Evolutionary conservation across 2,888 invertebrate species (phyloP).

Genomic region (Tricholauxania praeusta): DNA sequence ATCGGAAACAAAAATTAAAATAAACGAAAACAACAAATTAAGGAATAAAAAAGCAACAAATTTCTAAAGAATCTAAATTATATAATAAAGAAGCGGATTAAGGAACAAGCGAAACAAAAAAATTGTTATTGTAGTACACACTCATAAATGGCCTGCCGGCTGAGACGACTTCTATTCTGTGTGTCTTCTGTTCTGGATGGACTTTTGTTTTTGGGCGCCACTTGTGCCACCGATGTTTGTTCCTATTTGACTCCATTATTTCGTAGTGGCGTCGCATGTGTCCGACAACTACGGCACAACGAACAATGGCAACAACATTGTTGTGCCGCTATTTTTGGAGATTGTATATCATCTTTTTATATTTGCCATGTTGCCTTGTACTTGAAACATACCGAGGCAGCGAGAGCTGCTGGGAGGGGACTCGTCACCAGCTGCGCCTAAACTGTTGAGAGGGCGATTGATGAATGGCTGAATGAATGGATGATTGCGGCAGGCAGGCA

Average conservation of each 20-base stretch:
- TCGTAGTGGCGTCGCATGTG: neutral
- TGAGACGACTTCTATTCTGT: too few species aligned
- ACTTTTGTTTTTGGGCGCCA: conserved; percentile 3
- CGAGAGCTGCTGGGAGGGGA: neutral
- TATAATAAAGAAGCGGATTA: too few species aligned
- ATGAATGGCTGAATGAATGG: neutral
- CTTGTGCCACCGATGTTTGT: neutral
- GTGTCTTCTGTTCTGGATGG: neutral
- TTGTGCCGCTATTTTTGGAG: conserved; percentile 6
- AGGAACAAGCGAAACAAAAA: too few species aligned
- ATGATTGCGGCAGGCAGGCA: neutral
- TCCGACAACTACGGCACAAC: neutral
- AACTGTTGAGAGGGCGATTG: conserved; percentile 2
- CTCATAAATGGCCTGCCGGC: too few species aligned
- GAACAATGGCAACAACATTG: neutral
- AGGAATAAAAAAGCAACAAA: conserved; percentile 4
- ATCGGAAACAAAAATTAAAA: conserved; percentile 12
- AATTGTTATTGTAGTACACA: too few species aligned
- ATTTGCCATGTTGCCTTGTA: too few species aligned
- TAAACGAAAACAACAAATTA: conserved; percentile 18
- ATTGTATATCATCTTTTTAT: too few species aligned
- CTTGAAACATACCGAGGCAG: too few species aligned
- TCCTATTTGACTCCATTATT: neutral
- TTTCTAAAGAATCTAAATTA: too few species aligned
- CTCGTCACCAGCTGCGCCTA: conserved; percentile 13